phyloP scores from a whole-genome alignment of 2,888 invertebrate species.

The Liposcelis brunnea region DNA sequence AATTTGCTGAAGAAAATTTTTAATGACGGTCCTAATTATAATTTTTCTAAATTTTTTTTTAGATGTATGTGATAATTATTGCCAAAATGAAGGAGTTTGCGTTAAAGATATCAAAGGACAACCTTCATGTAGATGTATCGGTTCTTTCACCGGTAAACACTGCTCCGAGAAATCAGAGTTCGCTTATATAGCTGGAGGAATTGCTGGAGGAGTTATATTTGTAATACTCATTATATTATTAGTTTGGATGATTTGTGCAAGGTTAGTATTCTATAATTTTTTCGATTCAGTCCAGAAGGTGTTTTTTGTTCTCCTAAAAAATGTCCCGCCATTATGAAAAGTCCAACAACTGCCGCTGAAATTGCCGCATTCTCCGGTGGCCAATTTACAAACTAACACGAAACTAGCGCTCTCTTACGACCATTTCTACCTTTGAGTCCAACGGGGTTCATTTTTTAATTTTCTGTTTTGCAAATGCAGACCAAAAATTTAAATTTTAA shows the following conservation, averaged over 20 bases:
- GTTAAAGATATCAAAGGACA: slow-evolving; percentile 67
- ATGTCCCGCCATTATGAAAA: too few relatives aligned
- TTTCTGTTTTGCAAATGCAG: too few relatives aligned
- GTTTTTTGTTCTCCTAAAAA: slow-evolving; percentile 8
- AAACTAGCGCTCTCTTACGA: too few relatives aligned
- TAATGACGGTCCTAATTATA: slow-evolving; percentile 1
- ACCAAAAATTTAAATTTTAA: too few relatives aligned
- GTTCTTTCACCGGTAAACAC: slow-evolving; percentile 79
- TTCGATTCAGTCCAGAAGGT: slow-evolving; percentile 1
- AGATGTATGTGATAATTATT: slow-evolving; percentile 71
- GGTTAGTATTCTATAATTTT: slow-evolving; percentile 33
- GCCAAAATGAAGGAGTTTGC: slow-evolving; percentile 80
- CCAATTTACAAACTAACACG: too few relatives aligned
- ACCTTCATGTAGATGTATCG: slow-evolving; percentile 76
- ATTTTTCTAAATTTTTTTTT: slow-evolving; percentile 18
- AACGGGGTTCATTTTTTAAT: too few relatives aligned
- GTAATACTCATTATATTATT: slow-evolving; percentile 81
- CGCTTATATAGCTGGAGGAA: slow-evolving; percentile 86
- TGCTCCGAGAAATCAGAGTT: slow-evolving; percentile 87
- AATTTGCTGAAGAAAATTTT: slow-evolving; percentile 12
- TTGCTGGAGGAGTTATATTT: slow-evolving; percentile 84
- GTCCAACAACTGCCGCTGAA: too few relatives aligned
- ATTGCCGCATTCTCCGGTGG: too few relatives aligned
- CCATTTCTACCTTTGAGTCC: too few relatives aligned
- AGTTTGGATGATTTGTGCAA: slow-evolving; percentile 94